Conservation (phyloP, 2,888 invertebrate species). For the Lordiphosa fenestrarum region DNA sequence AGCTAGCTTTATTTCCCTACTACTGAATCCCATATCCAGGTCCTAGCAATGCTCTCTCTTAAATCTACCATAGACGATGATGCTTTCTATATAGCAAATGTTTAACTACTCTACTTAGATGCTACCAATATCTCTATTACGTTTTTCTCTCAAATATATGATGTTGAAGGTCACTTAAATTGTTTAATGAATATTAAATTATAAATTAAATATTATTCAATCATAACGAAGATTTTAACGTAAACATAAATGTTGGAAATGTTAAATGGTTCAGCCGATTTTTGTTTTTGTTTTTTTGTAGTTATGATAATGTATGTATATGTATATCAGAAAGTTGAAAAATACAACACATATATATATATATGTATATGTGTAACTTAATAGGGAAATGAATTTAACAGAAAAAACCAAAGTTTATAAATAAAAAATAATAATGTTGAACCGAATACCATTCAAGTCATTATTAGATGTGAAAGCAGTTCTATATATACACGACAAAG, state of each 20-base stretch:
- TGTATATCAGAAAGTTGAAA: slow-evolving; percentile 61
- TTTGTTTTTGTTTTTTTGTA: slow-evolving; percentile 47
- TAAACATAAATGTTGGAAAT: slow-evolving; percentile 70
- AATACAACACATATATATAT: slow-evolving; percentile 1
- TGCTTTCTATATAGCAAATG: slow-evolving; percentile 53
- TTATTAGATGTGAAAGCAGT: slow-evolving; percentile 73
- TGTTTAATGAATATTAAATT: slow-evolving; percentile 46
- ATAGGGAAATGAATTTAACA: slow-evolving; percentile 72
- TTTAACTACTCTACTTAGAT: slow-evolving; percentile 51
- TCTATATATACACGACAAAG: slow-evolving; percentile 65
- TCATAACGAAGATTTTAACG: slow-evolving; percentile 61
- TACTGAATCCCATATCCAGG: slow-evolving; percentile 1
- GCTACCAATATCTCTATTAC: slow-evolving; percentile 62
- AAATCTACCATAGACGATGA: slow-evolving; percentile 3
- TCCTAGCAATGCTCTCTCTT: too few relatives aligned
- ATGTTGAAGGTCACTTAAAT: slow-evolving; percentile 61
- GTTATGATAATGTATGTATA: slow-evolving; percentile 65
- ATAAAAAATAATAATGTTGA: slow-evolving; percentile 54
- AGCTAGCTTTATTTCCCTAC: slow-evolving; percentile 8
- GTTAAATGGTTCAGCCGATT: slow-evolving; percentile 65
- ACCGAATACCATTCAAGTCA: slow-evolving; percentile 72
- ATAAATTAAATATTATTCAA: slow-evolving; percentile 60
- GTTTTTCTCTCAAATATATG: slow-evolving; percentile 55
- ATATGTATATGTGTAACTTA: slow-evolving; percentile 54
- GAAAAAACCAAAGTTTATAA: slow-evolving; percentile 32